Conservation (phyloP, 1,140 invertebrate genomes). For the Berghia stephanieae region DNA sequence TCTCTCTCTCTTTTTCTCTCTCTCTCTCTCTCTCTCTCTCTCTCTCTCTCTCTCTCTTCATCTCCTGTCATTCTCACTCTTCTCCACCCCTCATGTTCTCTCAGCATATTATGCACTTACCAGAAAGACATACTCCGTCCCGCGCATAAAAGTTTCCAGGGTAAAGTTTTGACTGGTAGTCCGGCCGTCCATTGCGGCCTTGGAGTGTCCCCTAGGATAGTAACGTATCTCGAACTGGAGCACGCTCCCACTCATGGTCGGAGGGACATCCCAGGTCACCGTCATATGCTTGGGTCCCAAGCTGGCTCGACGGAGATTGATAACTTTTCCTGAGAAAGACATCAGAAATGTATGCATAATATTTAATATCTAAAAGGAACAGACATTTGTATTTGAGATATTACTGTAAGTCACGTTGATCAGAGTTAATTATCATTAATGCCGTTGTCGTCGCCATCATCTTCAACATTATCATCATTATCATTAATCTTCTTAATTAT, state of each 20-base stretch:
- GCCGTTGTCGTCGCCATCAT: not conserved
- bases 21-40: constrained; percentile 8
- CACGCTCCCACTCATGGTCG: constrained; percentile 52
- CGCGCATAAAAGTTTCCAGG: constrained; percentile 79
- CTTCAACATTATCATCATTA: not conserved
- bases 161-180: constrained; percentile 81
- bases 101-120: constrained; percentile 68
- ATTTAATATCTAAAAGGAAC: not conserved
- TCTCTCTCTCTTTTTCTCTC: constrained; percentile 22
- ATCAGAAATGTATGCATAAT: too few species aligned
- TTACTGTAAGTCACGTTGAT: not conserved
- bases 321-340: constrained; percentile 35
- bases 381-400: not conserved
- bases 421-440: too few species aligned
- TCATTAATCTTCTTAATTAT: constrained; percentile 1
- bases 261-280: constrained; percentile 86
- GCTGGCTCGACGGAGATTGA: constrained; percentile 83
- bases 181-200: constrained; percentile 79
- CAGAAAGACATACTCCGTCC: constrained; percentile 92
- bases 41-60: not conserved
- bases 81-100: not conserved
- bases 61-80: not conserved
- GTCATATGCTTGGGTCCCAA: constrained; percentile 85
- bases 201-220: constrained; percentile 33
- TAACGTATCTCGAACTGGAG: constrained; percentile 47